Conservation (phyloP, 1,140 invertebrate genomes). For the Melipona quadrifasciata region DNA sequence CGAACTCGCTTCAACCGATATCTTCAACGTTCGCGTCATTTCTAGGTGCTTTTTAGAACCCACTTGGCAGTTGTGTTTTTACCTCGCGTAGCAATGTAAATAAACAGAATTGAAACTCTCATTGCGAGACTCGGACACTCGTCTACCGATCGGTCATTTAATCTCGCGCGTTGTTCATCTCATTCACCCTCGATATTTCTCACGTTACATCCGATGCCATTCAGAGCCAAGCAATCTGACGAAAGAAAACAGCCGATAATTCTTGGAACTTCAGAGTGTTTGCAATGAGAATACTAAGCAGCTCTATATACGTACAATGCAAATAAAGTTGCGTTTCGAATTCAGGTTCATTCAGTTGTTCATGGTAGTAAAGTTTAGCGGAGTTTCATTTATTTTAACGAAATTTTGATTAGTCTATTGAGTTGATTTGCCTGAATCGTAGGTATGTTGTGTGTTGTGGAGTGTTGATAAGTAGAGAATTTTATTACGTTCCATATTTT, state of each 20-base stretch:
- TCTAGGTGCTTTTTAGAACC: too few relatives aligned
- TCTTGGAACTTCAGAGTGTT: background rate
- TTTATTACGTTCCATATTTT: background rate
- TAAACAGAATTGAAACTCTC: background rate
- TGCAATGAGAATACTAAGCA: background rate
- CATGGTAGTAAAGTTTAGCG: too few relatives aligned
- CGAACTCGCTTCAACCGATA: too few relatives aligned
- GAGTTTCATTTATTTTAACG: too few relatives aligned
- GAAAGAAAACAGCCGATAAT: background rate
- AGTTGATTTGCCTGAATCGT: background rate
- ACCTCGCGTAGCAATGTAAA: background rate
- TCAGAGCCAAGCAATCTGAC: background rate
- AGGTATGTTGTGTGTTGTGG: too few relatives aligned
- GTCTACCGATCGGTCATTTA: background rate
- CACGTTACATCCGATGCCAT: background rate
- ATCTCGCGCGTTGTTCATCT: background rate
- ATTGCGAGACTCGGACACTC: background rate
- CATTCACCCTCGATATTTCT: background rate
- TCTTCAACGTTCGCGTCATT: too few relatives aligned
- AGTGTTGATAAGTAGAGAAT: too few relatives aligned
- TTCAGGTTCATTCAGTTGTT: too few relatives aligned
- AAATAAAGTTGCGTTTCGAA: too few relatives aligned
- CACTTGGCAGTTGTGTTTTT: too few relatives aligned
- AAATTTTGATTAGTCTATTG: background rate
- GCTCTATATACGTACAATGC: too few relatives aligned